Percentiles rank a stretch among this genome's conserved stretches.
Conservation (phyloP, 2,888 invertebrate genomes). For the Pyrrhosoma nymphula region DNA sequence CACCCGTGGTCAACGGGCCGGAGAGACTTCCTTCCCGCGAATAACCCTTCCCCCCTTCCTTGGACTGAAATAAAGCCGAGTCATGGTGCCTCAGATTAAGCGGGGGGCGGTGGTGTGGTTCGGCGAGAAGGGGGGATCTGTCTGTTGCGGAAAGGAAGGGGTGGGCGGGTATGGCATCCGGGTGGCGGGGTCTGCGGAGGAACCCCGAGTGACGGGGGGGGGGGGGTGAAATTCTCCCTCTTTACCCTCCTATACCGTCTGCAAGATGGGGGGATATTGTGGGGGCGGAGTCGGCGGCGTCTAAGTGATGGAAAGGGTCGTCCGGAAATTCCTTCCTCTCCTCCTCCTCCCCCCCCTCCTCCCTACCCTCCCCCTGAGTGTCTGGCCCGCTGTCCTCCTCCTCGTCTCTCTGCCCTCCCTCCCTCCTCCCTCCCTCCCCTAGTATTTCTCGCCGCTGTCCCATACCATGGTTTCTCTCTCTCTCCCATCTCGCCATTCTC, state of each 20-base stretch:
- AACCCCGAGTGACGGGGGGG: neutral
- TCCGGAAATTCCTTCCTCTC: conserved; percentile 12
- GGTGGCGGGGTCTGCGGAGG: neutral
- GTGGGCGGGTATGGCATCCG: neutral
- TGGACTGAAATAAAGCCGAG: conserved; percentile 42
- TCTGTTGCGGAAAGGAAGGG: neutral
- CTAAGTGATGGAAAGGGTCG: neutral
- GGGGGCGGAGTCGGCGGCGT: neutral
- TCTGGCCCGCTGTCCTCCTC: neutral
- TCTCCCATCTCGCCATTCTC: neutral
- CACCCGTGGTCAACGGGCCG: conserved; percentile 10
- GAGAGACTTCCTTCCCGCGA: neutral
- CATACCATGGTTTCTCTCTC: neutral
- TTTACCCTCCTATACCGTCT: neutral
- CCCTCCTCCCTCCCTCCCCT: neutral
- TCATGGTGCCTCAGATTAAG: conserved; percentile 45
- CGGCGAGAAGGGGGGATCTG: neutral
- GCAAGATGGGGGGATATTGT: neutral
- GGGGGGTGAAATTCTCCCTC: neutral
- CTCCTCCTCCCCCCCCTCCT: neutral
- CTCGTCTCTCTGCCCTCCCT: neutral
- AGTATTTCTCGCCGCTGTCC: neutral
- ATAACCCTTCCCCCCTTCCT: neutral
- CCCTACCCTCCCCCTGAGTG: neutral
- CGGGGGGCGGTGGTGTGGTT: neutral